Percentiles rank a stretch among this genome's conserved stretches.
These are phyloP conservation scores for Passer domesticus DNA, from an alignment of 2,113 vertebrate genomes.

Conservation along the genomic window DNA sequence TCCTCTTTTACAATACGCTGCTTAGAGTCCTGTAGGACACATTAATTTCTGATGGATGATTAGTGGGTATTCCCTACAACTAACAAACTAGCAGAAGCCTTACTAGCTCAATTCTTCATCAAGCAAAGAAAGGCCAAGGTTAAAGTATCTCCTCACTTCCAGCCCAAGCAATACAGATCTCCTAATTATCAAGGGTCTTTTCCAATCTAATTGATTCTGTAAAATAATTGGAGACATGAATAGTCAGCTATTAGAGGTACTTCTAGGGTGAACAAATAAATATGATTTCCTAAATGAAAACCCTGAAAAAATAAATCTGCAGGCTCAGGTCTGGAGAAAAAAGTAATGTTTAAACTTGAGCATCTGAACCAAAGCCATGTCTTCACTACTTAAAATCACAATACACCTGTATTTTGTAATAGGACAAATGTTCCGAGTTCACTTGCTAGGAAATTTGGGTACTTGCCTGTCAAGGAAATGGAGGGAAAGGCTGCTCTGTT, in stretches of 20 bases:
- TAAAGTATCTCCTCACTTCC: accelerated
- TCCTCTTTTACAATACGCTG: background rate
- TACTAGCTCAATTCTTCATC: background rate
- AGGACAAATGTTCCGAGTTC: background rate
- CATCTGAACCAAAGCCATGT: background rate
- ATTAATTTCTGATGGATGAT: background rate
- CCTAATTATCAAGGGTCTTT: background rate
- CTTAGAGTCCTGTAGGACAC: background rate
- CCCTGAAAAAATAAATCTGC: background rate
- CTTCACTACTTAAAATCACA: background rate
- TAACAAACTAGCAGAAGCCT: background rate
- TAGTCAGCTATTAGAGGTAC: background rate
- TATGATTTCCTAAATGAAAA: background rate
- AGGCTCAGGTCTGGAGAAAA: background rate
- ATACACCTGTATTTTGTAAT: background rate
- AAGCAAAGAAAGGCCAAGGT: background rate
- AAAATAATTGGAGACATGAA: background rate
- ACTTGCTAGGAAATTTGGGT: background rate
- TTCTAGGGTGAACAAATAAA: background rate
- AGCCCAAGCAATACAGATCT: background rate
- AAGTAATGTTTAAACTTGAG: background rate
- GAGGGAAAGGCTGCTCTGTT: background rate
- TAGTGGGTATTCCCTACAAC: background rate
- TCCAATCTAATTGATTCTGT: background rate
- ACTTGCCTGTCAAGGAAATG: background rate